Conservation (phyloP, 2,113 vertebrate species). For the Chamaea fasciata region DNA sequence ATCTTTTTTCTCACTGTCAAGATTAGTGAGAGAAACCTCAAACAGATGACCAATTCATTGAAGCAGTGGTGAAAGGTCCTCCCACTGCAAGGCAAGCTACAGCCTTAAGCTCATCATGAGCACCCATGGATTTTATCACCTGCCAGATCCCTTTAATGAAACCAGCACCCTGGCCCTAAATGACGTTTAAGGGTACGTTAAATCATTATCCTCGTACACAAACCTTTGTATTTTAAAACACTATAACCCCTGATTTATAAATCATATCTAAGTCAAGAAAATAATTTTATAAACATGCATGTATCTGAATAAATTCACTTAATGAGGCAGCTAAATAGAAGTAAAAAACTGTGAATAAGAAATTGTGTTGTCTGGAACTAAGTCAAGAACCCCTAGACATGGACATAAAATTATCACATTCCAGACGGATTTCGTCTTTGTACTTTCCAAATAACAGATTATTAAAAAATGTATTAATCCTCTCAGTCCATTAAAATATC, state of each 20-base stretch:
- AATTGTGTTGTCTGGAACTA: neutral
- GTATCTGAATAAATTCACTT: neutral
- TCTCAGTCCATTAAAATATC: neutral
- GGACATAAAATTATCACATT: neutral
- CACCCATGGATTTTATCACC: neutral
- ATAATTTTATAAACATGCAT: neutral
- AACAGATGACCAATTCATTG: neutral
- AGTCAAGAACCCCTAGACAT: neutral
- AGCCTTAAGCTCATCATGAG: neutral
- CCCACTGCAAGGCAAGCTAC: neutral
- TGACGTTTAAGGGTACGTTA: accelerated
- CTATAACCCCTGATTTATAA: neutral
- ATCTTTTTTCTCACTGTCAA: neutral
- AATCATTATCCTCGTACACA: neutral
- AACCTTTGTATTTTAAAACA: neutral
- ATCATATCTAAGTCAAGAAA: neutral
- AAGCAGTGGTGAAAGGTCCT: neutral
- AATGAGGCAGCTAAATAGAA: neutral
- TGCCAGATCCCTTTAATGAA: neutral
- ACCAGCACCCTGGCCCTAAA: neutral
- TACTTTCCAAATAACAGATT: neutral
- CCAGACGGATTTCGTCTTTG: neutral
- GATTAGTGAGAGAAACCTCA: neutral
- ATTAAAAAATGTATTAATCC: neutral
- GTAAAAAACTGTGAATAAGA: neutral